Percentiles rank a stretch among this genome's conserved stretches.
These are phyloP conservation scores for Candoia aspera DNA, from an alignment of 2,113 vertebrate genomes.

Conservation along the genomic window DNA sequence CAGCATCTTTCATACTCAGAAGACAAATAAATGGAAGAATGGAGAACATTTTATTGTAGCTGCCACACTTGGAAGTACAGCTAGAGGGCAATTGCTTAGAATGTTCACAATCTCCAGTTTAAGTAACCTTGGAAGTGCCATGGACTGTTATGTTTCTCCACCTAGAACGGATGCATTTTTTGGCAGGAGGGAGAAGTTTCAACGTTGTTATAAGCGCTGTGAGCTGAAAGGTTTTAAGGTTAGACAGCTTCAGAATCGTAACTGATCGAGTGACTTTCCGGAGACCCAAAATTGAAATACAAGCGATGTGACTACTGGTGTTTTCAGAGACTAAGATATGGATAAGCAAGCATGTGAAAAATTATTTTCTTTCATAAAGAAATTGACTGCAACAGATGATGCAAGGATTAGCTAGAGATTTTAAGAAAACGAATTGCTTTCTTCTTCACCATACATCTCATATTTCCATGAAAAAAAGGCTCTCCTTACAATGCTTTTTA, in stretches of 20 bases:
- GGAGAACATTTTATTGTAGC: constrained; percentile 60
- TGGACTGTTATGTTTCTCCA: constrained; percentile 47
- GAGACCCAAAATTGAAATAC: constrained; percentile 37
- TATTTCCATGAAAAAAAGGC: neutral
- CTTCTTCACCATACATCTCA: too few relatives aligned
- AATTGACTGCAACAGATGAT: neutral
- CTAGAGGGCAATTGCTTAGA: constrained; percentile 49
- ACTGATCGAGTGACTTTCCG: constrained; percentile 37
- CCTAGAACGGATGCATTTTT: constrained; percentile 62
- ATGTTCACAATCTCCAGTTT: constrained; percentile 53
- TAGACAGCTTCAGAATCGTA: constrained; percentile 49
- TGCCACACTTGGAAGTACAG: constrained; percentile 41
- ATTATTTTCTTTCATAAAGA: neutral
- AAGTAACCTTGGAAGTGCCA: constrained; percentile 55
- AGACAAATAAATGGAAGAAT: constrained; percentile 58
- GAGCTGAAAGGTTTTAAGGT: constrained; percentile 56
- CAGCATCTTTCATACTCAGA: constrained; percentile 37
- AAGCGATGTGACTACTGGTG: neutral
- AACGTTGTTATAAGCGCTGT: constrained; percentile 56
- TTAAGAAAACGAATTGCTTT: neutral
- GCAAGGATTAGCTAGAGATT: neutral
- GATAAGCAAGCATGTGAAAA: neutral
- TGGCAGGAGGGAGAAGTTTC: constrained; percentile 52
- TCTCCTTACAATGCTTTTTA: neutral
- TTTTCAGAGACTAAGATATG: neutral